phyloP scores from a whole-genome alignment of 1,140 invertebrate species.

The Drosophila paulistorum region DNA sequence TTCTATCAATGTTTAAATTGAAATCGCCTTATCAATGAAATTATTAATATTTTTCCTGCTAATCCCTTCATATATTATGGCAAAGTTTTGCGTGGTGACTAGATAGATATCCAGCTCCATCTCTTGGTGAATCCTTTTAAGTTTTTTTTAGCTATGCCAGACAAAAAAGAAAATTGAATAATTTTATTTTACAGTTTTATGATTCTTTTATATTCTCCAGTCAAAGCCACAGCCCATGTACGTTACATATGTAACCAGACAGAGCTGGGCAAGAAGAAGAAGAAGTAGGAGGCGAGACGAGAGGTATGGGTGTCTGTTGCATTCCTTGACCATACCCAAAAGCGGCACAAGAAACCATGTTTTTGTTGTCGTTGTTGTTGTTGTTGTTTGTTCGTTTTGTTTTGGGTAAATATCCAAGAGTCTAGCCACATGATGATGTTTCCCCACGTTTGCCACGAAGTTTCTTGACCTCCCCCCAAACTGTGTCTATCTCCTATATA shows the following conservation, averaged over 20 bases:
- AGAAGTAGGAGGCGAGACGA: not conserved
- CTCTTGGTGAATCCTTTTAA: not conserved
- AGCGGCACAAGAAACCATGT: constrained; percentile 45
- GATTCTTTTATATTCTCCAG: constrained; percentile 66
- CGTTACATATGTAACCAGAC: constrained; percentile 40
- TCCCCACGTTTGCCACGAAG: constrained; percentile 50
- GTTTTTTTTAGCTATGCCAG: not conserved
- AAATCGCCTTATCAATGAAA: no score
- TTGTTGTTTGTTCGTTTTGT: constrained; percentile 11
- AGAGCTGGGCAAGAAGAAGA: not conserved
- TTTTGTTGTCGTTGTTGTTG: constrained; percentile 1
- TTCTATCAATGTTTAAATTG: no score
- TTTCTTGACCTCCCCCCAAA: constrained; percentile 76
- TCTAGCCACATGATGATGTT: constrained; percentile 27
- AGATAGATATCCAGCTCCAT: not conserved
- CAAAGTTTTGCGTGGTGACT: not conserved
- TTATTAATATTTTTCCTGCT: not conserved
- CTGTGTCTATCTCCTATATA: constrained; percentile 14
- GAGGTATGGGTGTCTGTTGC: not conserved
- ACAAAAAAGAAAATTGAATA: constrained; percentile 66
- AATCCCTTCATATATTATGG: not conserved
- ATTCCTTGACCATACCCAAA: constrained; percentile 81
- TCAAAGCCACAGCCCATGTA: constrained; percentile 62
- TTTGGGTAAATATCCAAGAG: constrained; percentile 59
- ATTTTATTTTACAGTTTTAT: constrained; percentile 75